Evolutionary conservation across 2,113 vertebrate genomes (phyloP).

Genomic region (Platycercus adscitus): DNA sequence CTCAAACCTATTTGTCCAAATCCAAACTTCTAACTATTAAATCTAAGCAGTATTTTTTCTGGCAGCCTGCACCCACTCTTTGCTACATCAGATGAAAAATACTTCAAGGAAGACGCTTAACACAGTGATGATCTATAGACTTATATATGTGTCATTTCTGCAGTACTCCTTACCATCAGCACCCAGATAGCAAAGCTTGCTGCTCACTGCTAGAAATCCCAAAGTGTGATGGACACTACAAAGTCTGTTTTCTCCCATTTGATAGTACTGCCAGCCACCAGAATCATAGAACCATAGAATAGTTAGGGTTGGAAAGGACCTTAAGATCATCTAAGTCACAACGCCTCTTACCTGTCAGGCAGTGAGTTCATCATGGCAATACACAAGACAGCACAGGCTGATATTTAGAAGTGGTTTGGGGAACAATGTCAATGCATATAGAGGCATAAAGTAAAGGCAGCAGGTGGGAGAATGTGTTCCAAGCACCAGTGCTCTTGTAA

Average conservation of each 20-base stretch:
- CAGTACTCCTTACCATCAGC: background rate
- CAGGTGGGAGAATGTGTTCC: background rate
- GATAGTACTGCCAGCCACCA: background rate
- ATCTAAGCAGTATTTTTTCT: constrained; percentile 40
- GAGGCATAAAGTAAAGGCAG: background rate
- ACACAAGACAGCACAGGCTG: background rate
- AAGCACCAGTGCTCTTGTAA: background rate
- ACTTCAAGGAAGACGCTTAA: background rate
- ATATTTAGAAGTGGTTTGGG: background rate
- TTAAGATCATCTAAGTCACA: background rate
- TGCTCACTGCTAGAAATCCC: background rate
- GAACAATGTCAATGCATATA: background rate
- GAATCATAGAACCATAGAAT: background rate
- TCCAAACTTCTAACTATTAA: constrained; percentile 11
- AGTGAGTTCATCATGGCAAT: background rate
- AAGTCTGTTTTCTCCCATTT: background rate
- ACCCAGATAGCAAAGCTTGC: background rate
- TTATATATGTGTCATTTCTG: background rate
- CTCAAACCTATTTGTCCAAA: constrained; percentile 18
- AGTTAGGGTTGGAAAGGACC: too few relatives aligned
- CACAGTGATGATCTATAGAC: background rate
- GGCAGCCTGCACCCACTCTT: background rate
- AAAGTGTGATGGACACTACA: background rate
- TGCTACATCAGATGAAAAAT: constrained; percentile 13
- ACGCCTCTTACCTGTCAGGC: background rate